Evolutionary conservation across 2,797 vertebrate species (phyloP).

Genomic region (Rhynchonycteris naso): DNA sequence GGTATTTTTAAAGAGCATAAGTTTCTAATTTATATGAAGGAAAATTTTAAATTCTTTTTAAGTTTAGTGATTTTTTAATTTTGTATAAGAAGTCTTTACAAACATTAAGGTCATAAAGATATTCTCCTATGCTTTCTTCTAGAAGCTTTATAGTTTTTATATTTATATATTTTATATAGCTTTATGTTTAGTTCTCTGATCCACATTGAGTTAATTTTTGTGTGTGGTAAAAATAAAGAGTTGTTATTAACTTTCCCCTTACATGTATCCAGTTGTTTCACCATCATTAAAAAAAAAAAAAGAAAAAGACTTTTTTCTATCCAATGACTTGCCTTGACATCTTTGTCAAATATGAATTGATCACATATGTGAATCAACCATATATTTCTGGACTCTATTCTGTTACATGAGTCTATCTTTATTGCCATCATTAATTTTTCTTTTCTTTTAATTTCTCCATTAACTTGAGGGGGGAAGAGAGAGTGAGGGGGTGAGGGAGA

Average conservation of each 20-base stretch:
- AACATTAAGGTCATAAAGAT: neutral
- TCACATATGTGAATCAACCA: neutral
- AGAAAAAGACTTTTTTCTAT: neutral
- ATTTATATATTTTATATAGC: neutral
- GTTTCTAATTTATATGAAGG: neutral
- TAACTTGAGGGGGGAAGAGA: no score
- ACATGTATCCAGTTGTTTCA: neutral
- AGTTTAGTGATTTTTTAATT: neutral
- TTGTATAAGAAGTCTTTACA: conserved; percentile 36
- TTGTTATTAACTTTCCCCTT: neutral
- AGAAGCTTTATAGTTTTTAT: neutral
- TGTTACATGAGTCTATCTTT: conserved; percentile 4
- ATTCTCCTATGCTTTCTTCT: neutral
- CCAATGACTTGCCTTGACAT: conserved; percentile 4
- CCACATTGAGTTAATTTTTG: neutral
- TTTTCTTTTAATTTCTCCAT: no score
- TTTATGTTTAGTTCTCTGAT: neutral
- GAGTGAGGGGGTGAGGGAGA: no score
- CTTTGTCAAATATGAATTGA: conserved; percentile 32
- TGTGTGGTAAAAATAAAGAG: neutral
- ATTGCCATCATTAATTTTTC: conserved; percentile 40
- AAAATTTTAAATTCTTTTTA: neutral
- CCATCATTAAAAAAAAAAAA: neutral
- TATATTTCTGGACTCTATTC: conserved; percentile 13
- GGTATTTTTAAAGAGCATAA: neutral